These are phyloP conservation scores for Tachystola acroxantha DNA, from an alignment of 2,888 invertebrate species.

Conservation along the genomic window DNA sequence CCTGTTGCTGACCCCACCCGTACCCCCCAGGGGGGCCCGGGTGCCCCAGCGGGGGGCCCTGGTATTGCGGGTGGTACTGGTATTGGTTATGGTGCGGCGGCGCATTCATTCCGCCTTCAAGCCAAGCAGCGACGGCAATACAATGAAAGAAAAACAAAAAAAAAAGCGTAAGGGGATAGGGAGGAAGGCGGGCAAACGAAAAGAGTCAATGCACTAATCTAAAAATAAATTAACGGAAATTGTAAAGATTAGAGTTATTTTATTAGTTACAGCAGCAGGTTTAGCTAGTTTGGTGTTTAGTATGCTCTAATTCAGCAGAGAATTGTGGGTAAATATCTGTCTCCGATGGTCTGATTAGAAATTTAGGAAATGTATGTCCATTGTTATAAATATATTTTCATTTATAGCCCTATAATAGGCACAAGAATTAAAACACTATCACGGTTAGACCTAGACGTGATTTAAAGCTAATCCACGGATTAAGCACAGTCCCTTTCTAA, in stretches of 20 bases:
- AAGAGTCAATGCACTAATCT: constrained; percentile 47
- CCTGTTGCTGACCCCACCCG: constrained; percentile 51
- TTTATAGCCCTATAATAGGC: too few relatives aligned
- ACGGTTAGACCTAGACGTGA: too few relatives aligned
- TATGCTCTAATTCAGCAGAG: constrained; percentile 51
- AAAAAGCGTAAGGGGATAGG: constrained; percentile 73
- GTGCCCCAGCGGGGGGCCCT: constrained; percentile 46
- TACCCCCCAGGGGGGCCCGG: constrained; percentile 44
- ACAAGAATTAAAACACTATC: too few relatives aligned
- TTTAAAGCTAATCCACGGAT: too few relatives aligned
- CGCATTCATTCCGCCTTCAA: constrained; percentile 79
- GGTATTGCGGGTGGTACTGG: constrained; percentile 75
- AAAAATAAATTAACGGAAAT: constrained; percentile 15
- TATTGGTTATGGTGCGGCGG: constrained; percentile 74
- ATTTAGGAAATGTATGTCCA: too few relatives aligned
- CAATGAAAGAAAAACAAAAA: constrained; percentile 77
- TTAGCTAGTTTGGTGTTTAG: constrained; percentile 50
- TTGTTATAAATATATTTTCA: too few relatives aligned
- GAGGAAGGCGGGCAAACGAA: constrained; percentile 52
- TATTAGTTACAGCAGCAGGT: constrained; percentile 51
- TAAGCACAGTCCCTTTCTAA: too few relatives aligned
- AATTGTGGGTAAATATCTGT: too few relatives aligned
- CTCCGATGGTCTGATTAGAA: too few relatives aligned
- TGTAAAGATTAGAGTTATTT: constrained; percentile 27
- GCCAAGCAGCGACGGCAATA: constrained; percentile 76